Percentiles rank a stretch among this genome's conserved stretches.
These are phyloP conservation scores for Corythornis madagascariensis DNA, from an alignment of 2,113 vertebrate species.

Conservation along the genomic window DNA sequence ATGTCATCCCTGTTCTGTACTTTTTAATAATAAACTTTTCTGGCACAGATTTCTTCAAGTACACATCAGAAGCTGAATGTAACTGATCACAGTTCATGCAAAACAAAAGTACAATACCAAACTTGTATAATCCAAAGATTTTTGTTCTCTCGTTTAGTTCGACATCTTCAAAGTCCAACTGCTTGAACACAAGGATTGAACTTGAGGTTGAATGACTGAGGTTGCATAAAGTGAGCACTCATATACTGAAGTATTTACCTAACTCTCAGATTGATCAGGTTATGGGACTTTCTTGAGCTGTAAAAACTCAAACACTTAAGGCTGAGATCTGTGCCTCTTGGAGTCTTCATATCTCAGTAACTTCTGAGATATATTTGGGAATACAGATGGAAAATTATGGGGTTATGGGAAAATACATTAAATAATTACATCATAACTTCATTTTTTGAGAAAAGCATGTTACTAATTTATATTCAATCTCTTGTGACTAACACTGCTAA, in stretches of 20 bases:
- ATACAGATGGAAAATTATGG: not conserved
- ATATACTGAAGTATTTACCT: not conserved
- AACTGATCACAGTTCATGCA: conserved; percentile 18
- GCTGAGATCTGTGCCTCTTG: not conserved
- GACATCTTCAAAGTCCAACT: conserved; percentile 7
- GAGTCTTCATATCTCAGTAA: not conserved
- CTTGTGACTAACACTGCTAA: not conserved
- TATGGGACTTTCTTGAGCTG: not conserved
- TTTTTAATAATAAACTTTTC: not conserved
- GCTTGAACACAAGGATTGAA: not conserved
- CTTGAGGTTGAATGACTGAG: not conserved
- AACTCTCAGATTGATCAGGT: conserved; percentile 1
- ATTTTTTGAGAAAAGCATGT: not conserved
- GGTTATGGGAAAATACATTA: not conserved
- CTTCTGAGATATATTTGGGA: conserved; percentile 8
- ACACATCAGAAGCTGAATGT: conserved; percentile 5
- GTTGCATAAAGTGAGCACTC: conserved; percentile 1
- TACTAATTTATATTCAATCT: conserved; percentile 6
- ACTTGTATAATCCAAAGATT: not conserved
- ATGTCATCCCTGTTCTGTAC: not conserved
- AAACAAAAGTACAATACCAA: conserved; percentile 44
- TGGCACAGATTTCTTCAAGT: conserved; percentile 11
- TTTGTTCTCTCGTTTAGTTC: not conserved
- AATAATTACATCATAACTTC: not conserved
- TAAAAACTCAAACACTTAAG: conserved; percentile 7